Percentiles rank a stretch among this genome's conserved stretches.
Conservation (phyloP, 2,888 invertebrate species). For the Smittia sp. region DNA sequence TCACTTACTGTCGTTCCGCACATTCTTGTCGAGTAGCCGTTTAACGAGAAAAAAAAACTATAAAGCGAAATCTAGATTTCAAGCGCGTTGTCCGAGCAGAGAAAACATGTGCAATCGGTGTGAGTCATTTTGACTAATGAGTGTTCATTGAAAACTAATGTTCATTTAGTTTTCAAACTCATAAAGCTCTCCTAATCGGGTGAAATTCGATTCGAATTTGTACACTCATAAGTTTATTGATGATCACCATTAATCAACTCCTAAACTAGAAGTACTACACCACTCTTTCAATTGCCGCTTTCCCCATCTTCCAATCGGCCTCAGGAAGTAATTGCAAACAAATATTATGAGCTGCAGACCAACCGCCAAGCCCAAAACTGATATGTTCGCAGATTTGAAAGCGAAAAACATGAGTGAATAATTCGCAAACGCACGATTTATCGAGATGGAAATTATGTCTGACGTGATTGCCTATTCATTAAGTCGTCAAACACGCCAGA, state of each 20-base stretch:
- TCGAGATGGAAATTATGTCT: background rate
- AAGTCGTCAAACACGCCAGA: background rate
- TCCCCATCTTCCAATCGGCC: too few relatives aligned
- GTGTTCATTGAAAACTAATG: background rate
- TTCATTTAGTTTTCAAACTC: background rate
- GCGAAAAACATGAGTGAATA: too few relatives aligned
- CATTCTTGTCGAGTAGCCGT: background rate
- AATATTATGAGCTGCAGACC: too few relatives aligned
- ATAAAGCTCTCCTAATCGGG: too few relatives aligned
- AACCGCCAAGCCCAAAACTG: background rate
- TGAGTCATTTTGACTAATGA: background rate
- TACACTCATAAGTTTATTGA: too few relatives aligned
- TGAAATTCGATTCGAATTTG: too few relatives aligned
- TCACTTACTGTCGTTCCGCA: background rate
- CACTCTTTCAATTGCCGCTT: too few relatives aligned
- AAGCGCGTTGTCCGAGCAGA: background rate
- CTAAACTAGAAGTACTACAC: too few relatives aligned
- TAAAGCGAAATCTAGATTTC: background rate
- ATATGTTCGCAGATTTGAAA: too few relatives aligned
- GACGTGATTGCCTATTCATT: constrained; percentile 19
- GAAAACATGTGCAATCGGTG: background rate
- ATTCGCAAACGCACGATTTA: background rate
- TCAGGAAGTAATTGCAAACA: too few relatives aligned
- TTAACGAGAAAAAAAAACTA: background rate
- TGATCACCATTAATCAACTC: too few relatives aligned